A percentile compares a stretch with the other conserved stretches of the same genome.
Evolutionary conservation across 2,888 invertebrate genomes (phyloP).

Genomic region (Dolichopus griseipennis): DNA sequence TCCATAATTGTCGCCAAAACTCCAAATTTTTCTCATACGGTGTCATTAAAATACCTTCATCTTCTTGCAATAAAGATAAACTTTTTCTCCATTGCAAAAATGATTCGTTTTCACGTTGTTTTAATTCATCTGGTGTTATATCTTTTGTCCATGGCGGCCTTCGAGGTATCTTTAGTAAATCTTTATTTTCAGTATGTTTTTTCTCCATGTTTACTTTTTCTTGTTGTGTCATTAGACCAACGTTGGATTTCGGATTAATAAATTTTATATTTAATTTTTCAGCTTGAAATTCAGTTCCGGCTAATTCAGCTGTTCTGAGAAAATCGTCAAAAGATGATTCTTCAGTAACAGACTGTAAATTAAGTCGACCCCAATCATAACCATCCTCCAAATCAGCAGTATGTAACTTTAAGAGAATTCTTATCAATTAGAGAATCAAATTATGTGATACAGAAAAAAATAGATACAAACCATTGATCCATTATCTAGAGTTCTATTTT

Average conservation of each 20-base stretch:
- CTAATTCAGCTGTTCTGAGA: constrained; percentile 86
- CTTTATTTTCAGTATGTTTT: constrained; percentile 51
- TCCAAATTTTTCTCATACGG: constrained; percentile 97
- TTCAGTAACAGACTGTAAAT: constrained; percentile 87
- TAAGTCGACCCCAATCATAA: constrained; percentile 82
- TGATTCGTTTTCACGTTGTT: constrained; percentile 65
- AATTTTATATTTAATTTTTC: constrained; percentile 80
- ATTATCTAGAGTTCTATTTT: constrained; percentile 55
- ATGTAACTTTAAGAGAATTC: constrained; percentile 52
- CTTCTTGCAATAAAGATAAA: constrained; percentile 68
- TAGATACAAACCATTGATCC: constrained; percentile 60
- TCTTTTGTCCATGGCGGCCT: constrained; percentile 72
- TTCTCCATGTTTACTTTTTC: constrained; percentile 49
- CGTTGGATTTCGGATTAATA: constrained; percentile 53
- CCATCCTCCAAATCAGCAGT: constrained; percentile 84
- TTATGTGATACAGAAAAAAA: neutral
- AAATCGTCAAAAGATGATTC: constrained; percentile 96
- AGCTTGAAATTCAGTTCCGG: constrained; percentile 86
- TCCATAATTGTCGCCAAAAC: constrained; percentile 97
- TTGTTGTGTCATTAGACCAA: constrained; percentile 52
- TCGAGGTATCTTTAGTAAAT: constrained; percentile 70
- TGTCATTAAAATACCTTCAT: constrained; percentile 74
- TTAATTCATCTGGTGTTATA: constrained; percentile 71
- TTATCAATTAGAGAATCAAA: too few relatives aligned
- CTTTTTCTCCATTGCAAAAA: constrained; percentile 88